phyloP scores from a whole-genome alignment of 2,797 vertebrate species.

The Lutjanus campechanus region DNA sequence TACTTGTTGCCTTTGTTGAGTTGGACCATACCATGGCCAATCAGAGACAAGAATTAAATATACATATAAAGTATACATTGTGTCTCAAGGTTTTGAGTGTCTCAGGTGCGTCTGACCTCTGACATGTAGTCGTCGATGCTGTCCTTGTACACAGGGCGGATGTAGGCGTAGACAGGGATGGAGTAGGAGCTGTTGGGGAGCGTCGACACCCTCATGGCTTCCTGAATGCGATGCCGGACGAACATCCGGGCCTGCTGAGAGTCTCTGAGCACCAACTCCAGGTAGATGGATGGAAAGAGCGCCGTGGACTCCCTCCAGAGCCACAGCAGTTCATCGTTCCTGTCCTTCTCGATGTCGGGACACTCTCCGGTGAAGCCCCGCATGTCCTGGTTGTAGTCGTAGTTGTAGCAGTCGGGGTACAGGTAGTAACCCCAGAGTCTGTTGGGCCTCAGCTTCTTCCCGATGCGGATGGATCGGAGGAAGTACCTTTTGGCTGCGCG shows the following conservation, averaged over 20 bases:
- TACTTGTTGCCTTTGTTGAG: too few relatives aligned
- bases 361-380: conserved; percentile 83
- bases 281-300: conserved; percentile 89
- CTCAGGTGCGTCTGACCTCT: conserved; percentile 75
- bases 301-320: conserved; percentile 89
- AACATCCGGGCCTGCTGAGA: conserved; percentile 77
- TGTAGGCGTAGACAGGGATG: conserved; percentile 87
- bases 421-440: conserved; percentile 91
- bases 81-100: background rate
- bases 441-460: conserved; percentile 83
- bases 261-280: conserved; percentile 78
- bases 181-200: conserved; percentile 68
- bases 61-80: background rate
- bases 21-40: too few relatives aligned
- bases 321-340: conserved; percentile 88
- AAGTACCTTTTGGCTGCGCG: conserved; percentile 84
- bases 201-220: conserved; percentile 85
- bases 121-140: conserved; percentile 80
- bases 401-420: conserved; percentile 92
- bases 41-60: too few relatives aligned
- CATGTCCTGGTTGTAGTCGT: conserved; percentile 82
- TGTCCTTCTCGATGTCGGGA: conserved; percentile 79
- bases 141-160: conserved; percentile 88
- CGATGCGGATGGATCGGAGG: conserved; percentile 81
- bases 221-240: conserved; percentile 86